Evolutionary conservation across 2,797 vertebrate genomes (phyloP).

Genomic region (Cirrhinus mrigala): DNA sequence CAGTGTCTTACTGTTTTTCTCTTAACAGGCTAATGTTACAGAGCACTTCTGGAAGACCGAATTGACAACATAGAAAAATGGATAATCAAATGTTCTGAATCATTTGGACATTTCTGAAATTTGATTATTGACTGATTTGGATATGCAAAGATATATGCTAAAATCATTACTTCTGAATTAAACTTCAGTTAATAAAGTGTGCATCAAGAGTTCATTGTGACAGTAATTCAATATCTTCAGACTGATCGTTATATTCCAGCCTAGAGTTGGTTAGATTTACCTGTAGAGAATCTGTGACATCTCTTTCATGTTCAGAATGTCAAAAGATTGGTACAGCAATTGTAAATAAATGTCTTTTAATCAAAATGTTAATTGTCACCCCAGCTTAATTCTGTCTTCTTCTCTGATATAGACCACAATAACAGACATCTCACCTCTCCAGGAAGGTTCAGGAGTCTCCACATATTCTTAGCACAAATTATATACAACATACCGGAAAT

Average conservation of each 20-base stretch:
- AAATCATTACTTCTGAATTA: not conserved
- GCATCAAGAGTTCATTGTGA: not conserved
- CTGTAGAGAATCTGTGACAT: not conserved
- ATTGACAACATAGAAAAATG: not conserved
- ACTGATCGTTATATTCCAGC: not conserved
- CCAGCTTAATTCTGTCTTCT: not conserved
- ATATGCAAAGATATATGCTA: not conserved
- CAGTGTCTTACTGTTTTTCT: not conserved
- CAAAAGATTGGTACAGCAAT: not conserved
- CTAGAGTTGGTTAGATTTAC: not conserved
- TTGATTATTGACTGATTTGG: not conserved
- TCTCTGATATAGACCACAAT: not conserved
- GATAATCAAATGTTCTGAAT: constrained; percentile 1
- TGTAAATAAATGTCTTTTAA: not conserved
- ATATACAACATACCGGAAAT: not conserved
- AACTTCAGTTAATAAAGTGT: not conserved
- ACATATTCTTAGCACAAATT: not conserved
- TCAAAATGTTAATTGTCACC: not conserved
- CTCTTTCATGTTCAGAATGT: not conserved
- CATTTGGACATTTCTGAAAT: not conserved
- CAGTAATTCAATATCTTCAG: not conserved
- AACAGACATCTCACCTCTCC: not conserved
- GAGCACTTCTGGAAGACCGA: not conserved
- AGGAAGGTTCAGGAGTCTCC: not conserved
- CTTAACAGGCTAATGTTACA: constrained; percentile 1